Conservation (phyloP, 2,113 vertebrate genomes). For the Erinaceus europaeus region DNA sequence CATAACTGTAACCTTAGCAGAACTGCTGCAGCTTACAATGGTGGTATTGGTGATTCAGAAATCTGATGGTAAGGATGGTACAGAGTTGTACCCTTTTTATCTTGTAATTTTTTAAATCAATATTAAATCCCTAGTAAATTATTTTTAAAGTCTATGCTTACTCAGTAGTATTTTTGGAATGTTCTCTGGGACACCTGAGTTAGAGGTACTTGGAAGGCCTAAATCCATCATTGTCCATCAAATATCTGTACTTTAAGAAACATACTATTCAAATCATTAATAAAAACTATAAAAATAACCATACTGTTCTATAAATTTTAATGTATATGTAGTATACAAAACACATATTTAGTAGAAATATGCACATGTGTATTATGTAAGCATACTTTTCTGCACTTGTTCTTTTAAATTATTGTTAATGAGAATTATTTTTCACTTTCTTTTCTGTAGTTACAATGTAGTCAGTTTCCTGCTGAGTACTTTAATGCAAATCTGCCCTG, state of each 20-base stretch:
- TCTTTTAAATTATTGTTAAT: neutral
- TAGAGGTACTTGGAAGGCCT: neutral
- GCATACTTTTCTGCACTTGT: neutral
- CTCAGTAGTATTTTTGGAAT: neutral
- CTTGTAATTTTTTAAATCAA: too few species aligned
- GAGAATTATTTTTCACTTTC: slow-evolving; percentile 1
- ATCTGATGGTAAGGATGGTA: too few species aligned
- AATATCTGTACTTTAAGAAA: neutral
- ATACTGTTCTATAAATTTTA: neutral
- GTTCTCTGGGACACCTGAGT: neutral
- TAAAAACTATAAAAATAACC: neutral
- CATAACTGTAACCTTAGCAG: too few species aligned
- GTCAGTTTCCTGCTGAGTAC: neutral
- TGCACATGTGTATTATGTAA: too few species aligned
- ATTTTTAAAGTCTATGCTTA: too few species aligned
- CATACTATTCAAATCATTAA: too few species aligned
- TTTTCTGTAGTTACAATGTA: neutral
- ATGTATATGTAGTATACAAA: neutral
- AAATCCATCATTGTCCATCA: neutral
- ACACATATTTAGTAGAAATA: too few species aligned
- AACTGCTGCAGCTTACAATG: too few species aligned
- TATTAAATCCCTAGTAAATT: too few species aligned
- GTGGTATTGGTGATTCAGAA: too few species aligned
- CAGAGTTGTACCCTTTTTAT: too few species aligned
- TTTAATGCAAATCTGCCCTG: neutral